A percentile compares a stretch with the other conserved stretches of the same genome.
These are phyloP conservation scores for Molothrus aeneus DNA, from an alignment of 2,797 vertebrate species.

Conservation along the genomic window DNA sequence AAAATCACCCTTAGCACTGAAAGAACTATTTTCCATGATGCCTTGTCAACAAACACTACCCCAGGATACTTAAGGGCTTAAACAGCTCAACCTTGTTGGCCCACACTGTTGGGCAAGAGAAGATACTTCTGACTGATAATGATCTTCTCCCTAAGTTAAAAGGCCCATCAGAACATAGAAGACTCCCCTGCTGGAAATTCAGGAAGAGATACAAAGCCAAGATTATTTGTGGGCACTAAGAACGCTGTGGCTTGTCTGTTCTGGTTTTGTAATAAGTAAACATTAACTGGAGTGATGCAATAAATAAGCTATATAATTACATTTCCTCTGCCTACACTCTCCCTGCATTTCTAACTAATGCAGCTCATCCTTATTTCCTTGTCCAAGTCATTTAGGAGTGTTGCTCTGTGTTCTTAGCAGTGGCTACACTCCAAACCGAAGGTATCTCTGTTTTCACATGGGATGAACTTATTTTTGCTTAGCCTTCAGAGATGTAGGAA, in stretches of 20 bases:
- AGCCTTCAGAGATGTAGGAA: background rate
- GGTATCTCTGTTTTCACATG: background rate
- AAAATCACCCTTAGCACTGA: background rate
- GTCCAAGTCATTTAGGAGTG: background rate
- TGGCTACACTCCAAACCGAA: background rate
- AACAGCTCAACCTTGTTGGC: background rate
- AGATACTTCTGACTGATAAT: background rate
- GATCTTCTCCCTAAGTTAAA: background rate
- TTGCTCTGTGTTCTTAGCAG: background rate
- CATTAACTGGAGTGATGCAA: background rate
- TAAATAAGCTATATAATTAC: background rate
- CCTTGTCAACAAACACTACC: background rate
- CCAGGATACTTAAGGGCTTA: background rate
- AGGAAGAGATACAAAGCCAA: background rate
- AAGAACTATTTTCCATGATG: background rate
- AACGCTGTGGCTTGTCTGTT: background rate
- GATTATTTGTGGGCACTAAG: background rate
- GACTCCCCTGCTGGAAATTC: background rate
- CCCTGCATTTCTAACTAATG: background rate
- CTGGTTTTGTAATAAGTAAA: slow-evolving; percentile 2
- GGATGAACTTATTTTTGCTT: background rate
- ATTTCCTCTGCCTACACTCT: slow-evolving; percentile 15
- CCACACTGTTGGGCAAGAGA: background rate
- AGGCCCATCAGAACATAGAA: background rate
- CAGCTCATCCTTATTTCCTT: background rate